Conservation (phyloP, 2,888 invertebrate genomes). For the Pteria penguin region DNA sequence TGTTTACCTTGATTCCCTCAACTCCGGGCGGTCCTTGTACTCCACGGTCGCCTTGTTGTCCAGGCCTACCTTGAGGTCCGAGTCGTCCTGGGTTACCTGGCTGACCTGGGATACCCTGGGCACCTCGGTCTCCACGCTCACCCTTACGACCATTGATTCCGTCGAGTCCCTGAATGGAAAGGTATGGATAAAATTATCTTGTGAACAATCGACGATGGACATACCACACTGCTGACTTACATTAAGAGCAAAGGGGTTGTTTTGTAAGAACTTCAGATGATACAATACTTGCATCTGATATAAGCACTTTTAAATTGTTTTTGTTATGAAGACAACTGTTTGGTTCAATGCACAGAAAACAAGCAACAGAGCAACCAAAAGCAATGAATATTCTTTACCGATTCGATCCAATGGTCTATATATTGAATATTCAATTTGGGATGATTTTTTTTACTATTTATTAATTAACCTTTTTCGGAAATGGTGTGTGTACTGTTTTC, state of each 20-base stretch:
- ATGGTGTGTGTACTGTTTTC: too few relatives aligned
- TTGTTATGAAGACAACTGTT: not conserved
- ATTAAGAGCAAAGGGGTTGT: not conserved
- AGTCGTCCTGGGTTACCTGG: slow-evolving; percentile 63
- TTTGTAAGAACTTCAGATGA: not conserved
- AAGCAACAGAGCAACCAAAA: too few relatives aligned
- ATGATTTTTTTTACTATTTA: too few relatives aligned
- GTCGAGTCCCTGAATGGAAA: slow-evolving; percentile 78
- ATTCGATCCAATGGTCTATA: too few relatives aligned
- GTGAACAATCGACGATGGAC: too few relatives aligned
- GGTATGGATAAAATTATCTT: too few relatives aligned
- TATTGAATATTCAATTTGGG: too few relatives aligned
- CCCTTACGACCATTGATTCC: slow-evolving; percentile 85
- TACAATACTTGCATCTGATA: not conserved
- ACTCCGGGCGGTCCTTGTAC: slow-evolving; percentile 81
- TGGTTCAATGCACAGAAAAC: too few relatives aligned
- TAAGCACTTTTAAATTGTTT: not conserved
- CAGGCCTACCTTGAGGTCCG: slow-evolving; percentile 64
- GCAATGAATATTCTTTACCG: too few relatives aligned
- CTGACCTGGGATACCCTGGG: slow-evolving; percentile 66
- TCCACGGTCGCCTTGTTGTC: slow-evolving; percentile 64
- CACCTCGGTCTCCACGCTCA: slow-evolving; percentile 82
- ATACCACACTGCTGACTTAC: not conserved
- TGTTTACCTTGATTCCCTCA: slow-evolving; percentile 66
- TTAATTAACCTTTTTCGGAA: too few relatives aligned